These are phyloP conservation scores for Schizaphis graminum DNA, from an alignment of 2,888 invertebrate species.

Conservation along the genomic window DNA sequence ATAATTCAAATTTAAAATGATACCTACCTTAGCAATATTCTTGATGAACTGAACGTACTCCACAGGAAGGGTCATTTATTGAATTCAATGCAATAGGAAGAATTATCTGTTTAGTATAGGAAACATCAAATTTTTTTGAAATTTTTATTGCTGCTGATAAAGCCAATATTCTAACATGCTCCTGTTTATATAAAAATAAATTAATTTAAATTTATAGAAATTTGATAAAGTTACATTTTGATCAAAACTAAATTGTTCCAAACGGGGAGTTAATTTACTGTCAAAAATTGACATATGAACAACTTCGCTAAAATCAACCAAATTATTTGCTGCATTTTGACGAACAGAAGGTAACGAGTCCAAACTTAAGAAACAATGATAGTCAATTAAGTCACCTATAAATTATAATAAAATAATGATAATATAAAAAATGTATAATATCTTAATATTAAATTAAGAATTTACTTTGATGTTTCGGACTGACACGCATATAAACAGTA, in stretches of 20 bases:
- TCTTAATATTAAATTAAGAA: not conserved
- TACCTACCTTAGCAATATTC: conserved; percentile 39
- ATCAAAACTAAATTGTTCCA: conserved; percentile 50
- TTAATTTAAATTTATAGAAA: conserved; percentile 27
- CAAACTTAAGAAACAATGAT: conserved; percentile 39
- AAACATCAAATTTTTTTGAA: conserved; percentile 4
- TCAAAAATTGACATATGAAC: conserved; percentile 45
- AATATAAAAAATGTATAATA: not conserved
- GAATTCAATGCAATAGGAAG: conserved; percentile 31
- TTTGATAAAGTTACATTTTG: conserved; percentile 50
- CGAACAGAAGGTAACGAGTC: conserved; percentile 45
- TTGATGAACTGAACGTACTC: conserved; percentile 40
- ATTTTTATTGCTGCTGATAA: conserved; percentile 43
- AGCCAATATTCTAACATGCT: conserved; percentile 41
- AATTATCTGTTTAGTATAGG: not conserved
- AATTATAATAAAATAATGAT: not conserved
- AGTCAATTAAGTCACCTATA: conserved; percentile 48
- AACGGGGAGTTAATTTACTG: conserved; percentile 51
- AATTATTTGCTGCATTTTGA: conserved; percentile 42
- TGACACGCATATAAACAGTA: conserved; percentile 54
- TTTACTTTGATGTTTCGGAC: conserved; percentile 49
- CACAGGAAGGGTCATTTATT: conserved; percentile 36
- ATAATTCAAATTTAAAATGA: not conserved
- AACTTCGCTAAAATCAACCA: conserved; percentile 46
- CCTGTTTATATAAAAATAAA: conserved; percentile 7